Evolutionary conservation across 2,113 vertebrate genomes (phyloP).

Genomic region (Charadrius vociferus): DNA sequence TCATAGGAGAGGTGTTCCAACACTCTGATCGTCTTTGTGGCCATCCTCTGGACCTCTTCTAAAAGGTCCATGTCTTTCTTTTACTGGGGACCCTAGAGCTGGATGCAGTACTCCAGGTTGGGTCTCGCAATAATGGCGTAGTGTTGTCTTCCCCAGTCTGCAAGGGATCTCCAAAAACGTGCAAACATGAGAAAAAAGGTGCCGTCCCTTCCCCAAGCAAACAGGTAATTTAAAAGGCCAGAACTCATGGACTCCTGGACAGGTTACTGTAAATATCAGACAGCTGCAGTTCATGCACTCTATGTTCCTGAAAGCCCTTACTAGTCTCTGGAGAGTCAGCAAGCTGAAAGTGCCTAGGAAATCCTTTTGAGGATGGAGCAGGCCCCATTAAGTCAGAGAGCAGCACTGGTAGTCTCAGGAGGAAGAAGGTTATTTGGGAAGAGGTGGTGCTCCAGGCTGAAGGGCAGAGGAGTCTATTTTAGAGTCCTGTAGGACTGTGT

Average conservation of each 20-base stretch:
- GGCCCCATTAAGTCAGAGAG: background rate
- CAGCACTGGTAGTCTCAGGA: background rate
- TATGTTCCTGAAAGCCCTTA: background rate
- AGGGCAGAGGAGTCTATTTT: background rate
- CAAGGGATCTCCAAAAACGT: background rate
- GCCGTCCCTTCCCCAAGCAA: background rate
- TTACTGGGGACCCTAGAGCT: background rate
- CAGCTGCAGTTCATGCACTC: background rate
- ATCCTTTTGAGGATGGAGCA: background rate
- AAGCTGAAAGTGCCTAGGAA: background rate
- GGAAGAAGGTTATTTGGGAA: background rate
- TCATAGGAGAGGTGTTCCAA: background rate
- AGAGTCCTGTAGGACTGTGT: background rate
- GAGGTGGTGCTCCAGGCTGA: background rate
- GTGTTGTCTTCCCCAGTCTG: background rate
- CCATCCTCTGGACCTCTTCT: background rate
- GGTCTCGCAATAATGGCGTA: background rate
- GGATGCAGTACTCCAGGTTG: background rate
- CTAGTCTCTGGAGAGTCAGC: background rate
- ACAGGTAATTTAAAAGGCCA: background rate
- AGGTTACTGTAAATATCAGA: background rate
- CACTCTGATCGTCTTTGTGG: background rate
- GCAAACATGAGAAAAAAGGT: background rate
- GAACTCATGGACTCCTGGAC: background rate
- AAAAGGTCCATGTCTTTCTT: background rate